Base-by-base conservation (phyloP, 2,888 invertebrate species). In the Oscheius sp. region DNA sequence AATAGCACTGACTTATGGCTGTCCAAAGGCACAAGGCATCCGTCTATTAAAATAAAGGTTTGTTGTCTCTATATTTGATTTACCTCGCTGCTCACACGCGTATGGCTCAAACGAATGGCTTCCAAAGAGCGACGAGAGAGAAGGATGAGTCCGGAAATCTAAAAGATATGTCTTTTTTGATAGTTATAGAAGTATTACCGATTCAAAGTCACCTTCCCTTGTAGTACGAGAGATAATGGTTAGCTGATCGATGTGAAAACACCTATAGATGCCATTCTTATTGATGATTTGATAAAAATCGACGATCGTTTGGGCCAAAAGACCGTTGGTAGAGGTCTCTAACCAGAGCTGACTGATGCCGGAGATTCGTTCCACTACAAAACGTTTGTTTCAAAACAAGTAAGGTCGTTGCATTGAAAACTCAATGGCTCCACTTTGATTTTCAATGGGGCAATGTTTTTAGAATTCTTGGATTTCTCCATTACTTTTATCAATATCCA, bases 1-100 rank as follows among this genome's bases (percentile, higher is more conserved):
- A 33, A 22, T 9, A 17, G 45, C 72, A 72, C 32, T 70, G 69
- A 12, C 54, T 56, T 2, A 72, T 65, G 14, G 67, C 47, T 14
- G 72, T 64, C 72, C 72, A 72, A 20, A 72, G 41, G 24, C 67
- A 38, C 6, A 64, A 20, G 8, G 72, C 61, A 57, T 72, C 69
- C 28, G 54, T 51, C 41, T 69, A n/a, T n/a, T n/a, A 24, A 65
- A 70, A 32, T 63, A 61, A 12, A 56, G 14, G 14, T 64, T 49
- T 24, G 44, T 33, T 41, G 69, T 1, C n/a, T 44, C 26, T 17
- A 14, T 28, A n/a, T 5, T 20, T 44, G 44, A 65, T 44, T 41
- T 54, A 66, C 66, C 54, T 66, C 66, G 26, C 17, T 44, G 33
- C 22, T 41, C 33, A 66, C 38, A 45, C 67, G 24, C 24, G 50